phyloP scores from a whole-genome alignment of 2,113 vertebrate species.

The Telmatochromis brachygnathus region DNA sequence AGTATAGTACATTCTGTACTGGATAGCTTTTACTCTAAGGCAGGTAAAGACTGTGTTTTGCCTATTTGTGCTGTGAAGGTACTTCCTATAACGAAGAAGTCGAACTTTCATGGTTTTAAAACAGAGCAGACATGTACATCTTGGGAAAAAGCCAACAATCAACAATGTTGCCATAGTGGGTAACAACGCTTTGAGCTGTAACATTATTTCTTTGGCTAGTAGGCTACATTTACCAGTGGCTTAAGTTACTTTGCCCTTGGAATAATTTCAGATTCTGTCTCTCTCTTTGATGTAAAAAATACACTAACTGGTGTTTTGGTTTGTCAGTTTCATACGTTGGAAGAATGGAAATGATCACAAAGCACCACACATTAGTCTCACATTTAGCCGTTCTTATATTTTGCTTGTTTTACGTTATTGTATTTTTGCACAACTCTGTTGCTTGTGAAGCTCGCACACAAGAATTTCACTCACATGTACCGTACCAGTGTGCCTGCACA shows the following conservation, averaged over 20 bases:
- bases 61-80: not conserved
- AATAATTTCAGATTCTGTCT: not conserved
- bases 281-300: not conserved
- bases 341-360: not conserved
- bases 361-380: not conserved
- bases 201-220: not conserved
- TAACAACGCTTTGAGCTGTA: not conserved
- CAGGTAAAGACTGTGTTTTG: not conserved
- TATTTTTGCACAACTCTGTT: too few relatives aligned
- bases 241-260: not conserved
- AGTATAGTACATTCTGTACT: not conserved
- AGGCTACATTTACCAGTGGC: not conserved
- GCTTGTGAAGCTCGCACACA: too few relatives aligned
- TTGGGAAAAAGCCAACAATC: not conserved
- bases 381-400: too few relatives aligned
- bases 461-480: too few relatives aligned
- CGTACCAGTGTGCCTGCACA: too few relatives aligned
- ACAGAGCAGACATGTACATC: not conserved
- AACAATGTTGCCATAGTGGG: not conserved
- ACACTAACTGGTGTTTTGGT: not conserved
- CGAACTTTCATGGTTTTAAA: not conserved
- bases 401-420: too few relatives aligned
- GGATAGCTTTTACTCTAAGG: not conserved
- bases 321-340: accelerated
- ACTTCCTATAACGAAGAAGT: not conserved